Evolutionary conservation across 2,888 invertebrate species (phyloP), one percentile per base, ranked within the genome.

Genomic region (Helobdella robusta): DNA sequence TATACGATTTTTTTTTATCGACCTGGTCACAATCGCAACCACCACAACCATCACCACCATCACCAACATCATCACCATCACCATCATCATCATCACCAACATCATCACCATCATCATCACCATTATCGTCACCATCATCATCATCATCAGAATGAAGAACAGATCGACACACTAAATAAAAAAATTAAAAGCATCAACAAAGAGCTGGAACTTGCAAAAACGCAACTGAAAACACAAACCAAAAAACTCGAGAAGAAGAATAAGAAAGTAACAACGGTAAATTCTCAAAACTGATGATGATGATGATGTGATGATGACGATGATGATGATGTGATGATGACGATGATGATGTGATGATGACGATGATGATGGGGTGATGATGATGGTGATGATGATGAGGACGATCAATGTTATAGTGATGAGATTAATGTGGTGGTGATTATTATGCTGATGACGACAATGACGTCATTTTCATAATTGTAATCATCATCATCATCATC

Each of bases 121-220:
- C 56, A 1, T 56, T 32, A 30, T 56, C 56, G 15, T 56, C 56
- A 56, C 32, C 56, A 56, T 30, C 56, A 56, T 30, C 56, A 30
- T 56, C 56, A 56, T 56, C 40, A 6, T 4, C 46, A 61, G 61
- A 61, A 61, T n/a, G 46, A 61, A 3, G 61, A 61, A 25, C 34
- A 34, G 46, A 61, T 61, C 5, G 61, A 40, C 3, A 28, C 23
- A 18, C 30, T 61, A 32, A 61, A 61, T 23, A 61, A 61, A 32
- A 61, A 44, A 25, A 44, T 61, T 1, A 32, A 40, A 25, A 61
- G 40, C 34, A 44, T 61, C 8, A 61, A 40, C 5, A 61, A 36
- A 6, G 61, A 61, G 32, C 20, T 36, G 18, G 46, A 61, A n/a
- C 44, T 46, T 18, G 36, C 40, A 6, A 61, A 61, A n/a, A 28